These are phyloP conservation scores for Oreocharis arfaki DNA, from an alignment of 2,113 vertebrate genomes.

Conservation along the genomic window DNA sequence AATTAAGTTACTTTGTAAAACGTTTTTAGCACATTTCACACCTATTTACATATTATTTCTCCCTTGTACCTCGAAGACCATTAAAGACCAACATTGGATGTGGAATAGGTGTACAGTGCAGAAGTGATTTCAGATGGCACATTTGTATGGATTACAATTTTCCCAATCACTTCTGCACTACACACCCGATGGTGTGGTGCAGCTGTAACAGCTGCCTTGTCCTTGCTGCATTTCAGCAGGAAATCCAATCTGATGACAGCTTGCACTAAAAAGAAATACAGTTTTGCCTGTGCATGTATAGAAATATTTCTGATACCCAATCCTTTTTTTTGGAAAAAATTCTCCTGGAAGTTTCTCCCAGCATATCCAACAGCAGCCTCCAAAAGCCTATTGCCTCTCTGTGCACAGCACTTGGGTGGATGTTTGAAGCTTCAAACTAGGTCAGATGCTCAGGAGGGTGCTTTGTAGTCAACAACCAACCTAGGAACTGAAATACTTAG, in stretches of 20 bases:
- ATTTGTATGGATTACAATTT: background rate
- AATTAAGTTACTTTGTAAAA: background rate
- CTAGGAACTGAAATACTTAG: background rate
- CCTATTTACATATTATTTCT: accelerated
- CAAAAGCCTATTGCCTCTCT: background rate
- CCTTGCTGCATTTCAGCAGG: background rate
- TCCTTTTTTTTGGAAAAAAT: background rate
- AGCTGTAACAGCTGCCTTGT: background rate
- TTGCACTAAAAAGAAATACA: background rate
- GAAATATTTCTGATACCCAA: background rate
- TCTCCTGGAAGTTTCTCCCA: background rate
- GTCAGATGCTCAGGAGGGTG: slow-evolving; percentile 46
- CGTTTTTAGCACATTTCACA: background rate
- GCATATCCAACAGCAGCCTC: background rate
- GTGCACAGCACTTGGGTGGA: background rate
- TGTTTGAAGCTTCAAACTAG: slow-evolving; percentile 25
- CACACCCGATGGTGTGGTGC: accelerated
- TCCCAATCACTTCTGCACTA: background rate
- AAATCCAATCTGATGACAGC: background rate
- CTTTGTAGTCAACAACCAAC: slow-evolving; percentile 5
- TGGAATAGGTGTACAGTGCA: background rate
- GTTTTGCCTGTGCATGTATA: background rate
- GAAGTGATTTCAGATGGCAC: background rate
- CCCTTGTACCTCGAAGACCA: background rate
- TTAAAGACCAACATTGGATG: background rate